Percentiles rank a stretch among this genome's conserved stretches.
Evolutionary conservation across 1,140 invertebrate species (phyloP).

Genomic region (Hyles vespertilio): DNA sequence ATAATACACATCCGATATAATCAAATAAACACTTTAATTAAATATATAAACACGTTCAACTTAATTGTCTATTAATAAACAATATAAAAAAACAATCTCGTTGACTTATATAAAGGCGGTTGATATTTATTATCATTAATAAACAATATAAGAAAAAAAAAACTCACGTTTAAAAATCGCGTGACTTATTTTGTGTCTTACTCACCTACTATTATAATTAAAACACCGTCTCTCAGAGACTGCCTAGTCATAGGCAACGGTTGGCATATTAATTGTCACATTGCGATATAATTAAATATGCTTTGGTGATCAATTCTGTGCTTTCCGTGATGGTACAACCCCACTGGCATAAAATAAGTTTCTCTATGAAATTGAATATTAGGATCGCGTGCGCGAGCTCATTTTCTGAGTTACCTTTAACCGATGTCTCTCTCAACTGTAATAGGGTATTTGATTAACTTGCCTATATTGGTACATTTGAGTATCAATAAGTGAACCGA

Average conservation of each 20-base stretch:
- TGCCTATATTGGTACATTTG: slow-evolving; percentile 47
- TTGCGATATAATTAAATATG: not conserved
- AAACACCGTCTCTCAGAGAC: not conserved
- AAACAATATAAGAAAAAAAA: too few species aligned
- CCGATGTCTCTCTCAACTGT: slow-evolving; percentile 55
- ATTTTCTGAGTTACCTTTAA: slow-evolving; percentile 46
- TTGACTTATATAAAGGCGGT: not conserved
- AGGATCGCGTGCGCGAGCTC: slow-evolving; percentile 52
- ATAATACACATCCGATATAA: too few species aligned
- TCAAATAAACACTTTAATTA: too few species aligned
- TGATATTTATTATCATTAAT: not conserved
- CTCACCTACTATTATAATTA: too few species aligned
- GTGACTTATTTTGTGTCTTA: too few species aligned
- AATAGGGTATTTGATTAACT: slow-evolving; percentile 58
- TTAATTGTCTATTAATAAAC: too few species aligned
- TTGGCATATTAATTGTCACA: too few species aligned
- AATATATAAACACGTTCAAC: too few species aligned
- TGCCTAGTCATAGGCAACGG: not conserved
- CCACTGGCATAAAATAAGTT: slow-evolving; percentile 57
- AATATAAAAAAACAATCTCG: not conserved
- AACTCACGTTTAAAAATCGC: too few species aligned
- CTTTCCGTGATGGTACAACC: slow-evolving; percentile 42
- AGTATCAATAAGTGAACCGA: slow-evolving; percentile 40
- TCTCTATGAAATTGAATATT: slow-evolving; percentile 65
- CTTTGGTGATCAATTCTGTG: slow-evolving; percentile 42